Evolutionary conservation across 1,140 invertebrate genomes (phyloP), one percentile per base, ranked within the genome.

Genomic region (Trichogramma pretiosum): DNA sequence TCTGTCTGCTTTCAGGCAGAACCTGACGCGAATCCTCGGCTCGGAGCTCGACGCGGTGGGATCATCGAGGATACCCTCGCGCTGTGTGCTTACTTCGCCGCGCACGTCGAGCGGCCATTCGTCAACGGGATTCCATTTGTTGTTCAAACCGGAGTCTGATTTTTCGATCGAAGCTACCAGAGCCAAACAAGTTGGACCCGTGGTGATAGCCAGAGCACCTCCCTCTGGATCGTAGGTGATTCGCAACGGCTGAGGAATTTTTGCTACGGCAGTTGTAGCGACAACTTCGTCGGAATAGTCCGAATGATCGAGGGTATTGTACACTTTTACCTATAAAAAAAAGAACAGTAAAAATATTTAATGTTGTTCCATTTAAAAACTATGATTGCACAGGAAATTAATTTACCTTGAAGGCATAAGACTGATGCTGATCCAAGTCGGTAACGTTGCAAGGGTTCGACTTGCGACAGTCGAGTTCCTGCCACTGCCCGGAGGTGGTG

Each of bases 391-490:
- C n/a, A n/a, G n/a, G n/a, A n/a, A n/a, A n/a, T n/a, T 28, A n/a
- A 14, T 21, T 44, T 44, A 50, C 50, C 74, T 87, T 88, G 62
- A 91, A 89, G 0, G 80, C 72, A 59, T 90, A 92, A 8, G 76
- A 80, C 56, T 86, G 85, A 60, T 91, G 85, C 58, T 92, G 88
- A 9, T 89, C 84, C 2, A 93, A 70, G 19, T 79, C 74, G 0
- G 82, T 84, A 0, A 94, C 83, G 60, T 90, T 90, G 65, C 92
- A 95, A 1, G 89, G 89, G 57, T 91, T 89, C 22, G 81, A 79
- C 14, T 79, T 74, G 24, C 85, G 81, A 58, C 91, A 95, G 55
- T 92, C 86, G 33, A 85, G 78, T 59, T 91, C 87, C 51, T 81
- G 76, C 83, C 84, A 87, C 50, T 82, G 78, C 2, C 74, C 75